A percentile compares a stretch with the other conserved stretches of the same genome.
Conservation (phyloP, 2,888 invertebrate genomes). For the Catocala sponsa region DNA sequence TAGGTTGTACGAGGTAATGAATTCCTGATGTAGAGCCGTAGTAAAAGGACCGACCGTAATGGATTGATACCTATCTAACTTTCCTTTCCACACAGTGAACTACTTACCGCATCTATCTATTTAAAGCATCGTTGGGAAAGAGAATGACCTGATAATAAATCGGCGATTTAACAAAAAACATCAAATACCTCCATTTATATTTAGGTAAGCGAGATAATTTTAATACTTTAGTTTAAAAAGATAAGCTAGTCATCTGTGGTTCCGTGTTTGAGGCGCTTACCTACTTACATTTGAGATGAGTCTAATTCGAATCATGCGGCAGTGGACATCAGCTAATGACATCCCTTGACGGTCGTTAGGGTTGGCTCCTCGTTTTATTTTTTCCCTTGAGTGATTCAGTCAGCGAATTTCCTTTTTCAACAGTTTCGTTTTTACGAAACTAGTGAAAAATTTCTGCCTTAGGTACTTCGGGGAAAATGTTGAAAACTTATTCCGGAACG, state of each 20-base stretch:
- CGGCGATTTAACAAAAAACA: background rate
- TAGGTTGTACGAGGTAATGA: slow-evolving; percentile 42
- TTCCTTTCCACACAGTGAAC: slow-evolving; percentile 25
- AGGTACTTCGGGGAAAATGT: slow-evolving; percentile 2
- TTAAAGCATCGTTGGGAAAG: slow-evolving; percentile 6
- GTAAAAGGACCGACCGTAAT: slow-evolving; percentile 44
- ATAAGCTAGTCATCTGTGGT: slow-evolving; percentile 6
- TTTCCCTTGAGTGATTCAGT: slow-evolving; percentile 77
- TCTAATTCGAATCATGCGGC: slow-evolving; percentile 75
- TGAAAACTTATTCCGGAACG: slow-evolving; percentile 4
- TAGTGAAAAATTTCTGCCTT: slow-evolving; percentile 57
- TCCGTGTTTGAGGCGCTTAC: slow-evolving; percentile 26
- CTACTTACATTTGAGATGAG: slow-evolving; percentile 50
- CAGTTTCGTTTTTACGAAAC: slow-evolving; percentile 59
- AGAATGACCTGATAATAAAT: slow-evolving; percentile 20
- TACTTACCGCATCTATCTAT: slow-evolving; percentile 21
- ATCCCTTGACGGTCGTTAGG: slow-evolving; percentile 80
- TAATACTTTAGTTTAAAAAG: background rate
- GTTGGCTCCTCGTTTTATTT: slow-evolving; percentile 75
- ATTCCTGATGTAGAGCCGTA: slow-evolving; percentile 44
- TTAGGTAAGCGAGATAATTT: background rate
- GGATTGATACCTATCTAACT: slow-evolving; percentile 42
- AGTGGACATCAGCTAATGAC: slow-evolving; percentile 79
- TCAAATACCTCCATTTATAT: background rate
- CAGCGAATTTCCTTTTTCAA: slow-evolving; percentile 66